Evolutionary conservation across 2,888 invertebrate species (phyloP), one percentile per base, ranked within the genome.

Genomic region (Artemia sinica): DNA sequence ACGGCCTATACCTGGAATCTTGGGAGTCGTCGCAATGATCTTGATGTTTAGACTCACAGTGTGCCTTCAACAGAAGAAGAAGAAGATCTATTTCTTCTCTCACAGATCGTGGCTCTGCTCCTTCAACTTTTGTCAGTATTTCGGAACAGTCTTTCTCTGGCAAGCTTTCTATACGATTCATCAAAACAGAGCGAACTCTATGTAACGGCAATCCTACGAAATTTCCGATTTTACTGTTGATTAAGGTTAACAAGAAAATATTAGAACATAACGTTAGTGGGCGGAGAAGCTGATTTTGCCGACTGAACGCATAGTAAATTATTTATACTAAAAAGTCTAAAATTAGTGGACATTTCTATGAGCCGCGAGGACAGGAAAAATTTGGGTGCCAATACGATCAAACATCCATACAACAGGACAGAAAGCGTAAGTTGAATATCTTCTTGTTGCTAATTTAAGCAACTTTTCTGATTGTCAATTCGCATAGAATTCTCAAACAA

Each of bases 41-140:
- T 13, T 84, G 83, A 76, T 95, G 95, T 73, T 91, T 88, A 67
- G 84, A 84, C 76, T 95, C 94, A 76, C 92, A 93, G 75, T 93
- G 88, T 0, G 89, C 89, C 49, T 93, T 81, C 10, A 96, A 78
- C 1, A 92, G 78, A 84, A 90, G 89, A 90, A 96, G 91, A 68
- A 94, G 80, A 75, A 93, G 88, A 74, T 94, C 89, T 77, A 92
- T 92, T 77, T 91, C 91, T 74, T 92, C 92, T 65, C 84, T 82
- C 69, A 69, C 73, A 18, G 71, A 74, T 11, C 74, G 84, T 51
- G 88, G 86, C 76, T 90, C 89, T 6, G 88, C 89, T 0, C 89
- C 89, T 74, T 86, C 85, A 75, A 88, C 88, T 78, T 91, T 91
- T n/a, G 86, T 86, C 75, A 89, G 82, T 71, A 92, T 85, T 65